A percentile compares a stretch with the other conserved stretches of the same genome.
These are phyloP conservation scores for Serranus cabrilla DNA, from an alignment of 2,797 vertebrate species.

Conservation along the genomic window DNA sequence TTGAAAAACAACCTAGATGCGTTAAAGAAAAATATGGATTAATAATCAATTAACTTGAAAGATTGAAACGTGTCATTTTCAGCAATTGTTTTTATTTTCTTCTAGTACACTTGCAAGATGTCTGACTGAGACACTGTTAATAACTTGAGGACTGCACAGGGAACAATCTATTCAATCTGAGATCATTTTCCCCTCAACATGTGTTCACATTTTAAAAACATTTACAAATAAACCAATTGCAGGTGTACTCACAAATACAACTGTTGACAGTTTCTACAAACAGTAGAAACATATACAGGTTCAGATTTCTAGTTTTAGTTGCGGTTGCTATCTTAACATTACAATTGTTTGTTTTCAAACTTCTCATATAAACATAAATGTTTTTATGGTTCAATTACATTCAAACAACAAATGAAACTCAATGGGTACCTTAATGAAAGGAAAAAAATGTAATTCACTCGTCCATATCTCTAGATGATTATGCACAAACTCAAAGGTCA, in stretches of 20 bases:
- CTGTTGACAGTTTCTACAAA: conserved; percentile 41
- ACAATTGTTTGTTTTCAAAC: conserved; percentile 2
- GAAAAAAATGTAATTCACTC: conserved; percentile 13
- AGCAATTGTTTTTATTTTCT: conserved; percentile 62
- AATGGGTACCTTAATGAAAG: neutral
- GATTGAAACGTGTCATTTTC: conserved; percentile 17
- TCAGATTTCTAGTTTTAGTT: conserved; percentile 26
- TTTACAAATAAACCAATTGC: conserved; percentile 45
- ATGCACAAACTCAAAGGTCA: conserved; percentile 27
- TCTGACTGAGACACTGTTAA: conserved; percentile 55
- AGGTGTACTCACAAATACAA: conserved; percentile 54
- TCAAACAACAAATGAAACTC: conserved; percentile 26
- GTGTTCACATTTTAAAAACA: conserved; percentile 56
- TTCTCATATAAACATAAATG: neutral
- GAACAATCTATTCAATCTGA: conserved; percentile 33
- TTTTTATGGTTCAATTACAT: conserved; percentile 25
- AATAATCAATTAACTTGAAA: neutral
- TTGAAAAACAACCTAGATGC: too few species aligned
- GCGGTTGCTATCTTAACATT: neutral
- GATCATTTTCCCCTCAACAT: conserved; percentile 25
- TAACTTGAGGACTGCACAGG: conserved; percentile 47
- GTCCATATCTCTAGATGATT: neutral
- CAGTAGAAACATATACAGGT: conserved; percentile 50
- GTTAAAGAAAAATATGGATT: too few species aligned
- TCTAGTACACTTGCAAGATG: conserved; percentile 61